Base-by-base conservation (phyloP, 2,797 vertebrate species). In the Cryptoprocta ferox region DNA sequence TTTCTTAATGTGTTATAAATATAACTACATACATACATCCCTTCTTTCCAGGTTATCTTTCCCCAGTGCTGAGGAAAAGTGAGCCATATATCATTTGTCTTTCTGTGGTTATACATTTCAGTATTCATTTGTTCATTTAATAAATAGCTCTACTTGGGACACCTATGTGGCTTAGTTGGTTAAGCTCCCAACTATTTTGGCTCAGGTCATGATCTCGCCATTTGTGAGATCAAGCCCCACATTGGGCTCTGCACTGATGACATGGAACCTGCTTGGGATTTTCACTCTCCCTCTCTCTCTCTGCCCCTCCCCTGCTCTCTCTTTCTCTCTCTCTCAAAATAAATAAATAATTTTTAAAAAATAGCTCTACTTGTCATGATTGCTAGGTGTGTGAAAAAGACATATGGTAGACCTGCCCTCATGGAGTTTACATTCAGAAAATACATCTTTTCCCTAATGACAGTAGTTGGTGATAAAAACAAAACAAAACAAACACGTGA, bases 1-100 rank as follows among this genome's bases (percentile, higher is more conserved):
- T 16, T 95, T 94, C 66, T 80, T 30, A 24, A 66, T 87, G 26
- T 45, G 87, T 94, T 93, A 65, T 82, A 96, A 96, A 80, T 92
- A 75, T 42, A 39, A 26, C 73, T 79, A 66, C 16, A 85, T 50
- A 56, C 16, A 78, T 61, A 39, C 1, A 88, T 89, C 15, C 24
- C 35, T 89, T 84, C 24, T 90, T 89, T 81, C 32, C 39, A 68
- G 35, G 39, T 18, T 89, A 75, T 42, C 5, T 65, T 95, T 92
- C n/a, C 24, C 37, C 12, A 48, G 39, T 26, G 83, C 68, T 93
- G 84, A 84, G 21, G 32, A 97, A 91, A 81, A 92, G 3, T 93
- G 39, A 95, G 45, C 5, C 24, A 94, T 10, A 73, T 18, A 75
- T 63, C 13, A 92, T 65, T 70, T 85, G 5, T 32, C 6, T 73